Conservation (phyloP, 2,888 invertebrate genomes). For the Heterodera filipjevi region DNA sequence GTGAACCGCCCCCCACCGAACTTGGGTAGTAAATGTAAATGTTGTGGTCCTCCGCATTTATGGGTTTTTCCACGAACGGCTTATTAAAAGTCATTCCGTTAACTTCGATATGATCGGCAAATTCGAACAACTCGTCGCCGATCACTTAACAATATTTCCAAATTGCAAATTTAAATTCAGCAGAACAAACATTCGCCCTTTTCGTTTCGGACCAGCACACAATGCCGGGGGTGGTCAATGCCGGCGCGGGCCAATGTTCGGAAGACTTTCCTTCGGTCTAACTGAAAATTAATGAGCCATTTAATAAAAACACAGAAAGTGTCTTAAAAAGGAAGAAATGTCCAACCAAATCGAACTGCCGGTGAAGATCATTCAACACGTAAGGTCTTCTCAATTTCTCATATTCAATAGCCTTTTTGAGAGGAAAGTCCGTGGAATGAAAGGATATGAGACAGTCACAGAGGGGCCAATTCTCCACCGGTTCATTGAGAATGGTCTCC, state of each 20-base stretch:
- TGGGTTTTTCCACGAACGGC: conserved; percentile 98
- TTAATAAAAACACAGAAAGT: not conserved
- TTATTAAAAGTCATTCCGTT: conserved; percentile 68
- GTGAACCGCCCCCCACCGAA: conserved; percentile 94
- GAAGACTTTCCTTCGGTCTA: conserved; percentile 83
- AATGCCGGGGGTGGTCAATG: conserved; percentile 95
- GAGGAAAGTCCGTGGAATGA: conserved; percentile 77
- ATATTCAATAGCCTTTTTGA: conserved; percentile 90
- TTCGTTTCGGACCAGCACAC: conserved; percentile 86
- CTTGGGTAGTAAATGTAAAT: conserved; percentile 99
- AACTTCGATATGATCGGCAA: conserved; percentile 62
- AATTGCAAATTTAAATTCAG: not conserved
- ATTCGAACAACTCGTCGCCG: conserved; percentile 44
- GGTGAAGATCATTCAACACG: conserved; percentile 94
- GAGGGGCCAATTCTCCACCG: conserved; percentile 95
- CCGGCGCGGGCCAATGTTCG: conserved; percentile 89
- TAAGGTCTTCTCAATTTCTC: conserved; percentile 85
- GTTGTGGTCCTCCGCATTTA: conserved; percentile 98
- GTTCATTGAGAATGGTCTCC: conserved; percentile 89
- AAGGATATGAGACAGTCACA: conserved; percentile 93
- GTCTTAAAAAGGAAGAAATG: not conserved
- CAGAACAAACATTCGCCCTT: conserved; percentile 47
- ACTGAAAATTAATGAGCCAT: conserved; percentile 38
- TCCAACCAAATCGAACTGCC: conserved; percentile 91
- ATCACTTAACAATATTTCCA: conserved; percentile 35